Evolutionary conservation across 2,888 invertebrate genomes (phyloP), one percentile per base, ranked within the genome.

Genomic region (Drosophila affinis): DNA sequence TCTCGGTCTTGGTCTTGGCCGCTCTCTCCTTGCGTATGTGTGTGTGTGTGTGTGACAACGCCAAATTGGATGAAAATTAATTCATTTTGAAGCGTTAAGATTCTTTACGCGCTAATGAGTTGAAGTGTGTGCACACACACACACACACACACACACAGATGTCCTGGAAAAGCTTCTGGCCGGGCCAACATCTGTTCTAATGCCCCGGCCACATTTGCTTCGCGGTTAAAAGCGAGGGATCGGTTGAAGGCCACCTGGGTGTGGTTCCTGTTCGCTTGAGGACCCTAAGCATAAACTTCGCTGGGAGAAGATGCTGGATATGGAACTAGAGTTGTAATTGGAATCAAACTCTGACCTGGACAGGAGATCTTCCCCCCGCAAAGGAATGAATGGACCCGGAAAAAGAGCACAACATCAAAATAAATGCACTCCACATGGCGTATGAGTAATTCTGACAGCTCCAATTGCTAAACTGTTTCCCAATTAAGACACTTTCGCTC

Each of bases 51-150:
- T 62, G 77, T 62, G 75, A 77, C 86, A 74, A 72, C 75, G 72
- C 62, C 83, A 85, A 85, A 82, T 80, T 82, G 86, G 83, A 87
- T 84, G 80, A 84, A 80, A 84, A 84, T 84, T 87, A 87, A 84
- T 87, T 87, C 87, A 84, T 87, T 84, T 87, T 87, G 81, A 84
- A 84, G 84, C 83, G 86, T 78, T 85, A 81, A 85, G 81, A 81
- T 81, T 81, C 82, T 82, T 87, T 78, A 81, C 79, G 80, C 78
- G 34, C 82, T 84, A 84, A 84, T 84, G 87, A 84, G 81, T 84
- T 84, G 75, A 81, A 82, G 83, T 85, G 80, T 72, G 69, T 45
- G 62, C 82, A 69, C 72, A 75, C 59, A 72, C 70, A 51, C 56
- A 53, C 44, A 49, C 49, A 44, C 29, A 52, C 65, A 21, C 29